A percentile compares a stretch with the other conserved stretches of the same genome.
These are phyloP conservation scores for Acrobasis repandana DNA, from an alignment of 2,888 invertebrate species.

Conservation along the genomic window DNA sequence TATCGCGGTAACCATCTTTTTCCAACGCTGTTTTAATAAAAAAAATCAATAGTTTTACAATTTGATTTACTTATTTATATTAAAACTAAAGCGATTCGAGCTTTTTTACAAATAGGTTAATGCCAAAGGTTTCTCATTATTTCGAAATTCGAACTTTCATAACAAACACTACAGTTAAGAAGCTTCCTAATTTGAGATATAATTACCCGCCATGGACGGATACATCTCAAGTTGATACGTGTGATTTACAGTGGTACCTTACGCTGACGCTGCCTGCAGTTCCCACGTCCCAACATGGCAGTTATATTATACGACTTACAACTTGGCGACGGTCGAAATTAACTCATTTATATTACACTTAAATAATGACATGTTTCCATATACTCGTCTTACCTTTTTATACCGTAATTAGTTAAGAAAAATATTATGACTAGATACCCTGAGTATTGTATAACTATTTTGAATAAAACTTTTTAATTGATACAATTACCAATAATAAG, in stretches of 20 bases:
- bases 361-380: too few relatives aligned
- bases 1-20: too few relatives aligned
- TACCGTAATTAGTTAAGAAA: too few relatives aligned
- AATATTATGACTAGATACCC: neutral
- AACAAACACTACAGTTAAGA: neutral
- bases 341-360: neutral
- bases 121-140: neutral
- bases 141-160: neutral
- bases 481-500: too few relatives aligned
- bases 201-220: constrained; percentile 60
- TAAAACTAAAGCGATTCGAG: too few relatives aligned
- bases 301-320: constrained; percentile 39
- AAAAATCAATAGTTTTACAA: too few relatives aligned
- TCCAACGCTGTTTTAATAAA: too few relatives aligned
- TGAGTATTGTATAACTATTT: too few relatives aligned
- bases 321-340: constrained; percentile 1
- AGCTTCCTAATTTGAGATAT: constrained; percentile 46
- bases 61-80: too few relatives aligned
- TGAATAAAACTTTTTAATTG: too few relatives aligned
- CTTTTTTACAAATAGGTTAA: neutral
- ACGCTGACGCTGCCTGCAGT: constrained; percentile 57
- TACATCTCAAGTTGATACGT: constrained; percentile 59
- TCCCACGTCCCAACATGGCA: constrained; percentile 46
- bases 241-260: constrained; percentile 63
- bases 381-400: too few relatives aligned